A percentile compares a stretch with the other conserved stretches of the same genome.
phyloP scores from a whole-genome alignment of 1,140 invertebrate species.

The Drosophila neocordata region DNA sequence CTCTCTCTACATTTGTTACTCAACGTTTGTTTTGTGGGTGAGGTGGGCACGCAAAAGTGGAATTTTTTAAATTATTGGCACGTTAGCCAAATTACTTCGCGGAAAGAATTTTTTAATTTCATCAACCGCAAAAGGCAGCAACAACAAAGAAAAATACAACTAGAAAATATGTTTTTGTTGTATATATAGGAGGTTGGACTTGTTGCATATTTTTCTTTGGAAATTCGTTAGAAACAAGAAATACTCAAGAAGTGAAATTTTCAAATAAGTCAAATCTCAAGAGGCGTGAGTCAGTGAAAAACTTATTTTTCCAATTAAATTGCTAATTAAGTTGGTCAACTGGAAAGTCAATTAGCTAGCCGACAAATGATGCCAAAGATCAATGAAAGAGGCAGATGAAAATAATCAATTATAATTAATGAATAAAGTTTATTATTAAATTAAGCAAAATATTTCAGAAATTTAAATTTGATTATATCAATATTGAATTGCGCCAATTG shows the following conservation, averaged over 20 bases:
- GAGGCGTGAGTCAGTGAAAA: background rate
- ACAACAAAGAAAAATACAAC: background rate
- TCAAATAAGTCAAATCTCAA: background rate
- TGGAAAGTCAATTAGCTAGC: conserved; percentile 53
- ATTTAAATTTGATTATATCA: too few relatives aligned
- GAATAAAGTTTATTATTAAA: background rate
- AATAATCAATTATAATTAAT: conserved; percentile 9
- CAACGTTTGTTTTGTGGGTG: conserved; percentile 9
- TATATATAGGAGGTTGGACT: conserved; percentile 3
- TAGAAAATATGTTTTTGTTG: background rate
- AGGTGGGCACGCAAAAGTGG: conserved; percentile 33
- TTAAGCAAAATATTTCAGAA: background rate
- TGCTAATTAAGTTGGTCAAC: conserved; percentile 52
- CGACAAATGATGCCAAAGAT: conserved; percentile 16
- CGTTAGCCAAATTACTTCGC: conserved; percentile 68
- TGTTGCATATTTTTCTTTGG: conserved; percentile 28
- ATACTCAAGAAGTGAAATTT: conserved; percentile 10
- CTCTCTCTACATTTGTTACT: conserved; percentile 4
- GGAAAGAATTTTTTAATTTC: conserved; percentile 73
- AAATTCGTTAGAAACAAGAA: background rate
- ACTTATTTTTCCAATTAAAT: conserved; percentile 36
- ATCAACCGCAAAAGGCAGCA: conserved; percentile 23
- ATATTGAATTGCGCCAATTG: too few relatives aligned
- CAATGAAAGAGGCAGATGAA: conserved; percentile 21
- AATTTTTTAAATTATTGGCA: conserved; percentile 76